A percentile compares a stretch with the other conserved stretches of the same genome.
Conservation (phyloP, 2,888 invertebrate genomes). For the Spilosoma lubricipeda region DNA sequence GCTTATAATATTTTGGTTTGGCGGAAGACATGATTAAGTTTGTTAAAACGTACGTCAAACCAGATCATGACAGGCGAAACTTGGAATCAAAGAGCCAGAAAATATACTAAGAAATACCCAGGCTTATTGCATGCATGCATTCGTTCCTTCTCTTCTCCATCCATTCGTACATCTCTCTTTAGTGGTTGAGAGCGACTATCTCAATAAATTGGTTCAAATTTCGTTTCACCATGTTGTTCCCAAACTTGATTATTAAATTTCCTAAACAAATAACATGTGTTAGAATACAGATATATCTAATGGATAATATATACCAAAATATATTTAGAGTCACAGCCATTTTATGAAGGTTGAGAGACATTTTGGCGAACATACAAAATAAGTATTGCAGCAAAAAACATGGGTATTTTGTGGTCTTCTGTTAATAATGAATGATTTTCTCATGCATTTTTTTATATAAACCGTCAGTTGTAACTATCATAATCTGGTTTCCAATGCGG, state of each 20-base stretch:
- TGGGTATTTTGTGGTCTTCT: background rate
- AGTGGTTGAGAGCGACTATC: background rate
- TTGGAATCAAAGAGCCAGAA: background rate
- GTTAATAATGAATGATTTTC: background rate
- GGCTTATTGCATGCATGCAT: background rate
- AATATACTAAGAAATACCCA: background rate
- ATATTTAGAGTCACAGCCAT: conserved; percentile 18
- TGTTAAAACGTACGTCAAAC: background rate
- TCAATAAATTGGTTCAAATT: background rate
- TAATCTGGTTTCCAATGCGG: conserved; percentile 4
- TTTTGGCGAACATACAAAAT: background rate
- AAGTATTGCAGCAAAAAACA: background rate
- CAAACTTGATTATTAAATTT: background rate
- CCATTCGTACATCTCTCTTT: background rate
- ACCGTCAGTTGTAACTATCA: conserved; percentile 10
- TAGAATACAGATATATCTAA: background rate
- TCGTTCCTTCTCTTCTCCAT: background rate
- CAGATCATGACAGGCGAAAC: conserved; percentile 14
- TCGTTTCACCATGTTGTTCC: background rate
- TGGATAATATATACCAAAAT: background rate
- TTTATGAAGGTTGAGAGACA: conserved; percentile 12
- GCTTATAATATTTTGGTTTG: conserved; percentile 13
- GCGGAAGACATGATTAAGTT: conserved; percentile 7
- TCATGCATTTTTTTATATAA: no score
- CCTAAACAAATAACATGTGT: background rate